phyloP scores from a whole-genome alignment of 2,797 vertebrate species.

The Acanthornis magna region DNA sequence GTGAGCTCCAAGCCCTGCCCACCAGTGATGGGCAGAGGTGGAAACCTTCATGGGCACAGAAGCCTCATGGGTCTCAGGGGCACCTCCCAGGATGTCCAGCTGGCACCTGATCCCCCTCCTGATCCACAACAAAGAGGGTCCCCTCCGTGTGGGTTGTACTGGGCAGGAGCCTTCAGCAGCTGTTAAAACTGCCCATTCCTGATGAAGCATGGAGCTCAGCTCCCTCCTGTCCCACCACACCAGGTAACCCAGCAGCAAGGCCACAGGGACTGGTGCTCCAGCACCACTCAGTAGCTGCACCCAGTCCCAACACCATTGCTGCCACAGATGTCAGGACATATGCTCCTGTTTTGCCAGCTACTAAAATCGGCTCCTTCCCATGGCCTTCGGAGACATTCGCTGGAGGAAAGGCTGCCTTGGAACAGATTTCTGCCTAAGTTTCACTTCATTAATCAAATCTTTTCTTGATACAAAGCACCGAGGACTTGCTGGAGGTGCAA shows the following conservation, averaged over 20 bases:
- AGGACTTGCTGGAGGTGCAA: conserved; percentile 7
- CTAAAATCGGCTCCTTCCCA: neutral
- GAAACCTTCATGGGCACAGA: neutral
- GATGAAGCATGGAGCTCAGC: neutral
- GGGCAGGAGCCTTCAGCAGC: neutral
- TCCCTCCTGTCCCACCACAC: neutral
- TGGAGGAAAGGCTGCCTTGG: neutral
- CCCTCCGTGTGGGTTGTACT: neutral
- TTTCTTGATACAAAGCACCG: neutral
- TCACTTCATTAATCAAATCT: conserved; percentile 64
- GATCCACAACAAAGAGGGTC: neutral
- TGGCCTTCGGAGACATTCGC: conserved; percentile 7
- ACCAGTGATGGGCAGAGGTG: neutral
- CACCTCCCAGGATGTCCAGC: neutral
- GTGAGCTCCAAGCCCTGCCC: neutral
- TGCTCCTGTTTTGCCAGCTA: neutral
- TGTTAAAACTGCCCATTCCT: neutral
- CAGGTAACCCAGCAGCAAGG: neutral
- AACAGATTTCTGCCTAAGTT: conserved; percentile 45
- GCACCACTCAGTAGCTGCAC: neutral
- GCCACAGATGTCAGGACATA: neutral
- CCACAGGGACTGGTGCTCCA: neutral
- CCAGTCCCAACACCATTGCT: neutral
- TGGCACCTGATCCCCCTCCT: neutral
- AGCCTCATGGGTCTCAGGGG: neutral